Conservation (phyloP, 2,797 vertebrate genomes). For the Sorex maritimensis region DNA sequence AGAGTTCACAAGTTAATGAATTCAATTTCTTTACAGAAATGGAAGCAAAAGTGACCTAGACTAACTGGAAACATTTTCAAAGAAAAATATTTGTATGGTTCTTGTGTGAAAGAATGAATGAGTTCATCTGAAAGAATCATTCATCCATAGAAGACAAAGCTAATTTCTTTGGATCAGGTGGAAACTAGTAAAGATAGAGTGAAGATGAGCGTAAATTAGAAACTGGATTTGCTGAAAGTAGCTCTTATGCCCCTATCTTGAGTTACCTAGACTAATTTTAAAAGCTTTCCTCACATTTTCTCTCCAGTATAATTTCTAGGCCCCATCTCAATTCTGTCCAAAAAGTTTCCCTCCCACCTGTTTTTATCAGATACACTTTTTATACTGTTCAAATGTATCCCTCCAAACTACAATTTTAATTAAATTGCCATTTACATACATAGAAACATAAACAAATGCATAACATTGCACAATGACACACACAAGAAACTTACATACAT, state of each 20-base stretch:
- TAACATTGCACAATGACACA: neutral
- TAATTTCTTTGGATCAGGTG: neutral
- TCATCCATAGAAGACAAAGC: neutral
- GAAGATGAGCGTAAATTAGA: neutral
- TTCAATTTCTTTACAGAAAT: neutral
- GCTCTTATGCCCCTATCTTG: neutral
- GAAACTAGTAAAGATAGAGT: neutral
- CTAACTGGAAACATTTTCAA: neutral
- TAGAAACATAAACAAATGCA: neutral
- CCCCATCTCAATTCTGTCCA: neutral
- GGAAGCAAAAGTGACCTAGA: slow-evolving; percentile 2
- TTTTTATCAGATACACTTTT: neutral
- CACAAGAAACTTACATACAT: neutral
- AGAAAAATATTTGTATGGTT: neutral
- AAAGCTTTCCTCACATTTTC: neutral
- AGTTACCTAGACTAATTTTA: neutral
- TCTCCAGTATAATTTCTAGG: neutral
- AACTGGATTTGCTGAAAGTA: neutral
- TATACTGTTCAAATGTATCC: neutral
- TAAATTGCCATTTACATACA: neutral
- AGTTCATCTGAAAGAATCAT: neutral
- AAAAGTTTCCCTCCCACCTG: neutral
- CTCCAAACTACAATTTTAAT: slow-evolving; percentile 14
- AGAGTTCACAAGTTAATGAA: neutral
- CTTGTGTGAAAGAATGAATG: neutral